Conservation (phyloP, 1,140 invertebrate genomes). For the Megalonaias nervosa region DNA sequence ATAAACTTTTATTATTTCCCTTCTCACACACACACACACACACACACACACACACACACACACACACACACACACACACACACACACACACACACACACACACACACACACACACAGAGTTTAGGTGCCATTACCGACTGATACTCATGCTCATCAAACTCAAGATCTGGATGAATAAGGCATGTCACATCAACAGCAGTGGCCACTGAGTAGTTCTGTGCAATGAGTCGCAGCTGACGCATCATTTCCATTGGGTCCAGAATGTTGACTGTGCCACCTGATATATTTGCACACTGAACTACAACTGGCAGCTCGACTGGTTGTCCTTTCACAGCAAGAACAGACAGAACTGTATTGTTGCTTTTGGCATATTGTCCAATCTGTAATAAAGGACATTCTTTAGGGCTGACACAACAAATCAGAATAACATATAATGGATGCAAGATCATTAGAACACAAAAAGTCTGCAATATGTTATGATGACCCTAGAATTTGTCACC, state of each 20-base stretch:
- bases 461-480: too few relatives aligned
- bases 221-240: conserved; percentile 58
- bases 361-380: conserved; percentile 59
- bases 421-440: too few relatives aligned
- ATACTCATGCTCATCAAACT: conserved; percentile 57
- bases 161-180: conserved; percentile 54
- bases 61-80: too few relatives aligned
- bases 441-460: too few relatives aligned
- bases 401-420: background rate
- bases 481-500: too few relatives aligned
- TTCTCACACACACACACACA: too few relatives aligned
- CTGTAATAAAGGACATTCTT: conserved; percentile 39
- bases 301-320: conserved; percentile 53
- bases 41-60: too few relatives aligned
- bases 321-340: conserved; percentile 60
- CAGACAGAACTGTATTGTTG: conserved; percentile 59
- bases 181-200: conserved; percentile 55
- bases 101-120: too few relatives aligned
- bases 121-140: conserved; percentile 38
- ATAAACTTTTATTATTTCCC: too few relatives aligned
- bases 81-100: too few relatives aligned
- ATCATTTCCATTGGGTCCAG: conserved; percentile 62
- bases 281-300: conserved; percentile 52
- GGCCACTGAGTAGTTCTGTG: conserved; percentile 64
- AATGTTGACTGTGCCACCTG: conserved; percentile 62